Percentiles rank a stretch among this genome's conserved stretches.
Evolutionary conservation across 2,113 vertebrate species (phyloP).

Genomic region (Tringa solitaria): DNA sequence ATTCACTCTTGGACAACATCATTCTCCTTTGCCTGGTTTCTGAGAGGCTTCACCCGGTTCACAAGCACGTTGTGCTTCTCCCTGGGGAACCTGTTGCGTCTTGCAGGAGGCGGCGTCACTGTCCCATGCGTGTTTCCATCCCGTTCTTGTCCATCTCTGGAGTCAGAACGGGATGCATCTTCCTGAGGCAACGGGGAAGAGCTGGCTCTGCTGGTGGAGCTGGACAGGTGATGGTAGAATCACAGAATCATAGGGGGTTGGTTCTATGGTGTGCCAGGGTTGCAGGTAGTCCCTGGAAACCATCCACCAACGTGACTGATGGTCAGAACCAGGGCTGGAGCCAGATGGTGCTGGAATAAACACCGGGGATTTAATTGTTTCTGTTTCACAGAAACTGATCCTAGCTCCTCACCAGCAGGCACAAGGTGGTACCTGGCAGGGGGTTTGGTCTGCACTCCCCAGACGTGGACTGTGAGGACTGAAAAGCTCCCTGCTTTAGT

Average conservation of each 20-base stretch:
- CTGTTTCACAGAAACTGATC: not conserved
- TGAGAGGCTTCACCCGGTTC: not conserved
- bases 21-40: not conserved
- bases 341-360: not conserved
- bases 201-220: not conserved
- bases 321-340: not conserved
- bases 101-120: not conserved
- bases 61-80: not conserved
- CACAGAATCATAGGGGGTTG: too few species aligned
- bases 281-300: not conserved
- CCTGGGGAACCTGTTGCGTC: not conserved
- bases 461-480: not conserved
- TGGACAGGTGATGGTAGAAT: not conserved
- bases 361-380: not conserved
- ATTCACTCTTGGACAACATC: constrained; percentile 37
- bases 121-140: not conserved
- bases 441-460: accelerated
- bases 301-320: not conserved
- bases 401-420: not conserved
- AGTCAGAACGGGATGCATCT: not conserved
- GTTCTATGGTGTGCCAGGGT: not conserved
- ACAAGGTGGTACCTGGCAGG: not conserved
- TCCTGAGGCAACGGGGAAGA: accelerated
- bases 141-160: not conserved
- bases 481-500: not conserved